Evolutionary conservation across 2,797 vertebrate species (phyloP).

Genomic region (Siniperca undulata): DNA sequence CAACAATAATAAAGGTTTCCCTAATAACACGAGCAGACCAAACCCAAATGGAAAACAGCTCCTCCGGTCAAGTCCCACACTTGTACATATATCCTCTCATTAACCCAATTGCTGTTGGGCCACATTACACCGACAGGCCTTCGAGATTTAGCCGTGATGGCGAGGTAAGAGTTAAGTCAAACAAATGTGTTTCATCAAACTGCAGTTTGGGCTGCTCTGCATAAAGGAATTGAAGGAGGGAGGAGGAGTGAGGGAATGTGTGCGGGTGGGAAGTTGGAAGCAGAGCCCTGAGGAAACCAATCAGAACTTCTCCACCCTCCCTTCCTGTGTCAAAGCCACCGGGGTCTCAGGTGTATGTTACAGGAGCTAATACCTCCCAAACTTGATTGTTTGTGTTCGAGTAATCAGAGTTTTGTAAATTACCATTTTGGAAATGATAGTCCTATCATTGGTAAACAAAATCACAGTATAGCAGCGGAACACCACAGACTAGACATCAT

Average conservation of each 20-base stretch:
- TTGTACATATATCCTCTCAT: slow-evolving; percentile 87
- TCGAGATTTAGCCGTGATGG: slow-evolving; percentile 77
- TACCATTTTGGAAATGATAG: slow-evolving; percentile 80
- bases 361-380: slow-evolving; percentile 83
- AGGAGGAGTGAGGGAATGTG: slow-evolving; percentile 82
- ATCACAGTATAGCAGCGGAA: slow-evolving; percentile 58
- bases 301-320: slow-evolving; percentile 82
- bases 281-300: slow-evolving; percentile 85
- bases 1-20: slow-evolving; percentile 90
- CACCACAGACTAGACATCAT: slow-evolving; percentile 49
- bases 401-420: slow-evolving; percentile 82
- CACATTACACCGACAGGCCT: slow-evolving; percentile 82
- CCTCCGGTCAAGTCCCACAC: slow-evolving; percentile 85
- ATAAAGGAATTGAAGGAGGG: slow-evolving; percentile 79
- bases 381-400: slow-evolving; percentile 84
- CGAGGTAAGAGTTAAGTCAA: slow-evolving; percentile 86
- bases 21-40: slow-evolving; percentile 87
- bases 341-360: slow-evolving; percentile 87
- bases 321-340: slow-evolving; percentile 81
- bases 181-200: slow-evolving; percentile 90
- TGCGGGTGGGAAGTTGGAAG: slow-evolving; percentile 82
- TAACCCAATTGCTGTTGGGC: slow-evolving; percentile 85
- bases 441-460: slow-evolving; percentile 74
- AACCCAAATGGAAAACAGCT: slow-evolving; percentile 87
- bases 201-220: slow-evolving; percentile 84